Conservation (phyloP, 2,113 vertebrate species). For the Pardalotus punctatus region DNA sequence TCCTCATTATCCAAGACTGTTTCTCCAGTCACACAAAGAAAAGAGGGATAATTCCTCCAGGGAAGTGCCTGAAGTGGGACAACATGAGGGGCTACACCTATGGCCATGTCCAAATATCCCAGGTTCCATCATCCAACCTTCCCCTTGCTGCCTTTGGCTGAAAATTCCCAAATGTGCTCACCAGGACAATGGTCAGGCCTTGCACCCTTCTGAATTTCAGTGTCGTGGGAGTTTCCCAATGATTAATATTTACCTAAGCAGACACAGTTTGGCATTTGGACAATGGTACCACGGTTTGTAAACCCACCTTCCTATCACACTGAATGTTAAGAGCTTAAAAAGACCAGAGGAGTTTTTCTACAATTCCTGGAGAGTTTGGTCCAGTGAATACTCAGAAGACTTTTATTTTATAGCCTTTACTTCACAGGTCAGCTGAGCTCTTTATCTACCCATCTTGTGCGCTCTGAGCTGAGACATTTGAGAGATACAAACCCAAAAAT, state of each 20-base stretch:
- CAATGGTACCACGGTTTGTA: background rate
- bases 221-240: background rate
- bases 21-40: background rate
- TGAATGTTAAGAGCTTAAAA: background rate
- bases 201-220: background rate
- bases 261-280: accelerated
- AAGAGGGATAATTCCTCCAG: background rate
- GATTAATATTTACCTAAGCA: background rate
- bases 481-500: background rate
- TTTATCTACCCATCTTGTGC: background rate
- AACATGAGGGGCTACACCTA: accelerated
- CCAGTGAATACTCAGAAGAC: background rate
- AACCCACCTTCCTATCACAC: background rate
- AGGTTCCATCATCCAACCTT: too few relatives aligned
- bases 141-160: background rate
- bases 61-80: background rate
- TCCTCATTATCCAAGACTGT: accelerated
- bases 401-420: background rate
- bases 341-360: background rate
- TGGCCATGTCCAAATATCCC: background rate
- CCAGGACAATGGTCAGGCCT: accelerated
- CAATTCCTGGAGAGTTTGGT: background rate
- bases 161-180: accelerated
- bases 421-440: background rate
- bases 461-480: background rate